These are phyloP conservation scores for Spea hammondii DNA, from an alignment of 2,797 vertebrate species.

Conservation along the genomic window DNA sequence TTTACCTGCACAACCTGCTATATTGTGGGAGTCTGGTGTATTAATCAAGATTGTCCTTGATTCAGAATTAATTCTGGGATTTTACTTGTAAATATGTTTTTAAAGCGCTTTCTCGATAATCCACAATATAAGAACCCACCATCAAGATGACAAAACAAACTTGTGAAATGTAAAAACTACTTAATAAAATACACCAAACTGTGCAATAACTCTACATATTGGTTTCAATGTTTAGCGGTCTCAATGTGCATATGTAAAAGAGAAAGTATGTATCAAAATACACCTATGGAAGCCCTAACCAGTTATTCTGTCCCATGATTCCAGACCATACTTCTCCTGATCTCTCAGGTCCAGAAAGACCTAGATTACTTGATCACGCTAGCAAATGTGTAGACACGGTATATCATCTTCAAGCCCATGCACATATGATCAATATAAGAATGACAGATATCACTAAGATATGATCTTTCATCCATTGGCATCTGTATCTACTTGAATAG, in stretches of 20 bases:
- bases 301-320: slow-evolving; percentile 21
- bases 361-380: slow-evolving; percentile 24
- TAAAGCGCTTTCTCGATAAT: background rate
- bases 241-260: slow-evolving; percentile 25
- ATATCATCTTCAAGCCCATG: slow-evolving; percentile 36
- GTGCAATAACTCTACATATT: slow-evolving; percentile 10
- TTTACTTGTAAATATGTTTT: background rate
- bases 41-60: background rate
- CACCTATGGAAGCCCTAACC: slow-evolving; percentile 38
- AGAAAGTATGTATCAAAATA: slow-evolving; percentile 22
- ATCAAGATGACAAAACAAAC: background rate
- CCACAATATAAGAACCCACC: background rate
- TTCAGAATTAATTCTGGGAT: background rate
- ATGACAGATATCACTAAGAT: slow-evolving; percentile 32
- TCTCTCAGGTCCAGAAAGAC: slow-evolving; percentile 28
- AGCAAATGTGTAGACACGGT: slow-evolving; percentile 19
- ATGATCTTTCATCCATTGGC: slow-evolving; percentile 11
- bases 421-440: slow-evolving; percentile 36
- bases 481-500: slow-evolving; percentile 35
- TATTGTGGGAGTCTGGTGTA: background rate
- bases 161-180: background rate
- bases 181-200: slow-evolving; percentile 5
- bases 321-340: slow-evolving; percentile 10
- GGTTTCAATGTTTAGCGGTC: slow-evolving; percentile 15
- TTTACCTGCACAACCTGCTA: background rate